These are phyloP conservation scores for Athrips mouffetella DNA, from an alignment of 2,888 invertebrate genomes.

Conservation along the genomic window DNA sequence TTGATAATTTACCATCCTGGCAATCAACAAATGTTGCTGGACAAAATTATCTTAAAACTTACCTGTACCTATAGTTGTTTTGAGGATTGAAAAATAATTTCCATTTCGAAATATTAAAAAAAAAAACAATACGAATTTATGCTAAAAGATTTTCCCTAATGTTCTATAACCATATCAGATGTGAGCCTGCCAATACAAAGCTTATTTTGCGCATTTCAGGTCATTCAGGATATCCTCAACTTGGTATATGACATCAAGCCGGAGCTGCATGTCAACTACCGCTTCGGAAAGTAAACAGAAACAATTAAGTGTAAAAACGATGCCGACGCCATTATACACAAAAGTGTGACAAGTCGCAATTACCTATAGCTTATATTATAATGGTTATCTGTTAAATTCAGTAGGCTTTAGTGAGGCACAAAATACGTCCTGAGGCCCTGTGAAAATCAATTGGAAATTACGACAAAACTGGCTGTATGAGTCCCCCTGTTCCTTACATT, in stretches of 20 bases:
- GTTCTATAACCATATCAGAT: no score
- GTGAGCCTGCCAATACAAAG: no score
- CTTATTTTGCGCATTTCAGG: constrained; percentile 67
- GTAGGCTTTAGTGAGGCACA: constrained; percentile 32
- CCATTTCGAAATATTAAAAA: no score
- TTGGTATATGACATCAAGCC: constrained; percentile 95
- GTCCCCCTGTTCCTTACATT: constrained; percentile 5
- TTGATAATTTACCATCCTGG: no score
- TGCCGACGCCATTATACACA: background rate
- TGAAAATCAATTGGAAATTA: background rate
- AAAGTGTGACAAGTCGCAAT: constrained; percentile 32
- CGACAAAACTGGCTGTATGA: background rate
- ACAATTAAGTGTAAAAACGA: background rate
- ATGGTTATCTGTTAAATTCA: constrained; percentile 38
- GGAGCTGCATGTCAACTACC: constrained; percentile 94
- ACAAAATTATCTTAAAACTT: no score
- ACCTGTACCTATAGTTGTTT: no score
- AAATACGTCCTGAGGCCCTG: background rate
- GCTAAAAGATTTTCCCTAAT: no score
- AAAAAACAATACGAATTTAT: no score
- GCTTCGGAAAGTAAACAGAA: constrained; percentile 53
- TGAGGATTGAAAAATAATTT: no score
- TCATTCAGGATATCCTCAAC: constrained; percentile 87
- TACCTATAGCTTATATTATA: constrained; percentile 52
- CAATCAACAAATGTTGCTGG: no score